phyloP scores from a whole-genome alignment of 2,113 vertebrate genomes.

The Sinocyclocheilus maitianheensis region DNA sequence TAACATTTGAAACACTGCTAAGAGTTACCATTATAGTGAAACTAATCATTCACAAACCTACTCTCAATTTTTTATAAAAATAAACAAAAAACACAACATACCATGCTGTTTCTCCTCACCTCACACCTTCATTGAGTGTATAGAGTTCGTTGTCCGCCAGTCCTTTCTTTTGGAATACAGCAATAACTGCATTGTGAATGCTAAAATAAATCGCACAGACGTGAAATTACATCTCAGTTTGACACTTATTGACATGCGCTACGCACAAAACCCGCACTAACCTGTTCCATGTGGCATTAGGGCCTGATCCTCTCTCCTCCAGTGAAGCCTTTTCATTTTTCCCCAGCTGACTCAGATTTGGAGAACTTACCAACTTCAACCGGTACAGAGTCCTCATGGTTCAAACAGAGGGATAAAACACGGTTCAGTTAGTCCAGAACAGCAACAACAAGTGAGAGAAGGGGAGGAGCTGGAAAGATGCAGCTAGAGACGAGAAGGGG shows the following conservation, averaged over 20 bases:
- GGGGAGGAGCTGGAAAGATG: constrained; percentile 26
- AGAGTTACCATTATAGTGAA: neutral
- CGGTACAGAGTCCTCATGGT: constrained; percentile 78
- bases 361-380: constrained; percentile 80
- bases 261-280: constrained; percentile 43
- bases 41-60: neutral
- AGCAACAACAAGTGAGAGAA: constrained; percentile 16
- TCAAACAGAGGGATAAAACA: constrained; percentile 32
- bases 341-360: constrained; percentile 76
- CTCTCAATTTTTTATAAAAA: neutral
- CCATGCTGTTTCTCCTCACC: constrained; percentile 61
- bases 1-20: neutral
- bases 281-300: constrained; percentile 81
- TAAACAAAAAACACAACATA: neutral
- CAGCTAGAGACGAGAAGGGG: constrained; percentile 23
- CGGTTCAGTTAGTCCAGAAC: constrained; percentile 38
- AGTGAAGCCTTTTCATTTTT: constrained; percentile 77
- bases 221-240: neutral
- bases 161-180: constrained; percentile 93
- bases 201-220: constrained; percentile 68
- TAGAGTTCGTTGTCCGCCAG: constrained; percentile 92
- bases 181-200: constrained; percentile 94
- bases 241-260: neutral
- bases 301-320: constrained; percentile 75
- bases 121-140: constrained; percentile 87